These are phyloP conservation scores for Enhydra lutris DNA, from an alignment of 2,113 vertebrate species.

Conservation along the genomic window DNA sequence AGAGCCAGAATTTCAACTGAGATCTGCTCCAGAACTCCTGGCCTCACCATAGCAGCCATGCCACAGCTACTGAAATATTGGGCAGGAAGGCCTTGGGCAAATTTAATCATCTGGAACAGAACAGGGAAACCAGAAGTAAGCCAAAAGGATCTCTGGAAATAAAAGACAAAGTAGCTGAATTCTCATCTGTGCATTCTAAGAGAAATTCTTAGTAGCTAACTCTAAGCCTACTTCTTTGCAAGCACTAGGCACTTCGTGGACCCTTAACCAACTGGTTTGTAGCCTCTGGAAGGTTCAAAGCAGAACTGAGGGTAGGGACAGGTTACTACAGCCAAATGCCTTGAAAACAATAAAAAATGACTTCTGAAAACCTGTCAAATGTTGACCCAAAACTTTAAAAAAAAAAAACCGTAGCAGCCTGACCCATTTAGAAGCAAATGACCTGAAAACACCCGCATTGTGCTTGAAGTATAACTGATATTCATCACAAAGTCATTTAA, in stretches of 20 bases:
- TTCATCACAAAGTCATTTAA: neutral
- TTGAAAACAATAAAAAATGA: slow-evolving; percentile 23
- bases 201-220: neutral
- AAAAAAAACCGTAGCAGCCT: neutral
- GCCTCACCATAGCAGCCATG: neutral
- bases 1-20: neutral
- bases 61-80: neutral
- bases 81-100: neutral
- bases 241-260: neutral
- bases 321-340: neutral
- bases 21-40: neutral
- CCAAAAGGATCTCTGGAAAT: neutral
- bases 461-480: neutral
- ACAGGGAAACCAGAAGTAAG: neutral
- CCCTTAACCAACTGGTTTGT: neutral
- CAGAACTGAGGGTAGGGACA: neutral
- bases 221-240: neutral
- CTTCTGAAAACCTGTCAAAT: slow-evolving; percentile 9
- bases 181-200: neutral
- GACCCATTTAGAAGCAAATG: neutral
- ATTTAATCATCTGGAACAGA: neutral
- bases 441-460: neutral
- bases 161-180: neutral
- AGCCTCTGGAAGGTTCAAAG: neutral
- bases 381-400: neutral